Conservation (phyloP, 2,113 vertebrate genomes). For the Sclerurus mexicanus region DNA sequence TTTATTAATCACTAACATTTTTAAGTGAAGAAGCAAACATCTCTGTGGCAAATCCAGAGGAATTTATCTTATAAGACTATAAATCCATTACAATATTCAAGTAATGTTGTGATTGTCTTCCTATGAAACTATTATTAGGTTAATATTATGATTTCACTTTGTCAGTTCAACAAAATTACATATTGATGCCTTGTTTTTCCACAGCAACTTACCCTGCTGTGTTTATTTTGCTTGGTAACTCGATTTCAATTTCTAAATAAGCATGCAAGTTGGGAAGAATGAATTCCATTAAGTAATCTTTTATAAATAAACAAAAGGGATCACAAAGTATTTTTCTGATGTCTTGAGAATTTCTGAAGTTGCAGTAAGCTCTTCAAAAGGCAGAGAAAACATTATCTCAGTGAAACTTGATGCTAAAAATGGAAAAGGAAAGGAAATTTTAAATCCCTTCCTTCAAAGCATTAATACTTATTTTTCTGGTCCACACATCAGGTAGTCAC, state of each 20-base stretch:
- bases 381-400: not conserved
- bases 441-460: not conserved
- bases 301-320: constrained; percentile 35
- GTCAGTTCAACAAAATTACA: not conserved
- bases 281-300: constrained; percentile 37
- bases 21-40: not conserved
- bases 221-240: constrained; percentile 32
- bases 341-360: constrained; percentile 18
- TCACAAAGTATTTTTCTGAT: not conserved
- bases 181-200: constrained; percentile 9
- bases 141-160: constrained; percentile 37
- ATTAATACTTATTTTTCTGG: not conserved
- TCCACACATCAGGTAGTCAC: not conserved
- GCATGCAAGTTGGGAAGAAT: not conserved
- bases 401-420: not conserved
- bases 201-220: not conserved
- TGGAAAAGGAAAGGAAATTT: not conserved
- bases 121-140: not conserved
- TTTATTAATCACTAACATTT: not conserved
- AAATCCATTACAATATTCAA: constrained; percentile 11
- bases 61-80: not conserved
- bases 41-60: not conserved
- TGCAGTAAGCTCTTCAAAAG: not conserved
- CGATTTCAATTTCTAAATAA: constrained; percentile 14
- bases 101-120: not conserved